Evolutionary conservation across 2,888 invertebrate genomes (phyloP).

Genomic region (Petrolisthes cinctipes): DNA sequence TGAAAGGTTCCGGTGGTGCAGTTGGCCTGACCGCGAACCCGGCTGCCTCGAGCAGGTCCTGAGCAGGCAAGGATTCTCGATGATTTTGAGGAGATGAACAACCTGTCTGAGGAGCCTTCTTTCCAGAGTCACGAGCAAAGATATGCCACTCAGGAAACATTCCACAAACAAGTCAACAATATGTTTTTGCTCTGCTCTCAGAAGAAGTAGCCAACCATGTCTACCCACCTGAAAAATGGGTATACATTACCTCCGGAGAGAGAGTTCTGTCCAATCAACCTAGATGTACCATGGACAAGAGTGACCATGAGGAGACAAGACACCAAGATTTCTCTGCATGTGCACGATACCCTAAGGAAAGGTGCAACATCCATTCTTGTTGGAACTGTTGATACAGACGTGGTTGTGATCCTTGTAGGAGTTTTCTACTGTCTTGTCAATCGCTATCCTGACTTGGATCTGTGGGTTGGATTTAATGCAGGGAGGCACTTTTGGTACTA

Average conservation of each 20-base stretch:
- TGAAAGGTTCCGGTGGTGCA: too few relatives aligned
- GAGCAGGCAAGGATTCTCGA: too few relatives aligned
- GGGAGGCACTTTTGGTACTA: slow-evolving; percentile 20
- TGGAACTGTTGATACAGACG: slow-evolving; percentile 25
- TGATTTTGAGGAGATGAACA: too few relatives aligned
- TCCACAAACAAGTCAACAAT: neutral
- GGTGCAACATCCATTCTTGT: slow-evolving; percentile 24
- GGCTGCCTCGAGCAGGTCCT: neutral
- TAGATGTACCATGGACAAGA: slow-evolving; percentile 12
- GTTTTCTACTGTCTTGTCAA: neutral
- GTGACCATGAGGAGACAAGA: slow-evolving; percentile 29
- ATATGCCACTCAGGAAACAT: neutral
- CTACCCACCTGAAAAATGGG: slow-evolving; percentile 21
- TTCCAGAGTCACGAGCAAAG: too few relatives aligned
- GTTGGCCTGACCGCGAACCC: neutral
- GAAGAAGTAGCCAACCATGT: slow-evolving; percentile 27
- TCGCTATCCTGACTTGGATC: slow-evolving; percentile 19
- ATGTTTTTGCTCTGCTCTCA: slow-evolving; percentile 29
- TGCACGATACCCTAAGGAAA: slow-evolving; percentile 20
- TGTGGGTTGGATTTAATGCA: slow-evolving; percentile 24
- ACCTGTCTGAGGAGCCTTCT: too few relatives aligned
- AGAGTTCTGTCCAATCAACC: slow-evolving; percentile 26
- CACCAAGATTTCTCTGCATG: slow-evolving; percentile 28
- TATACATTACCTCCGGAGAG: slow-evolving; percentile 24
- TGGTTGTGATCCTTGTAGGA: slow-evolving; percentile 18